Evolutionary conservation across 2,888 invertebrate species (phyloP), one percentile per base, ranked within the genome.

Genomic region (Ecdyonurus torrentis): DNA sequence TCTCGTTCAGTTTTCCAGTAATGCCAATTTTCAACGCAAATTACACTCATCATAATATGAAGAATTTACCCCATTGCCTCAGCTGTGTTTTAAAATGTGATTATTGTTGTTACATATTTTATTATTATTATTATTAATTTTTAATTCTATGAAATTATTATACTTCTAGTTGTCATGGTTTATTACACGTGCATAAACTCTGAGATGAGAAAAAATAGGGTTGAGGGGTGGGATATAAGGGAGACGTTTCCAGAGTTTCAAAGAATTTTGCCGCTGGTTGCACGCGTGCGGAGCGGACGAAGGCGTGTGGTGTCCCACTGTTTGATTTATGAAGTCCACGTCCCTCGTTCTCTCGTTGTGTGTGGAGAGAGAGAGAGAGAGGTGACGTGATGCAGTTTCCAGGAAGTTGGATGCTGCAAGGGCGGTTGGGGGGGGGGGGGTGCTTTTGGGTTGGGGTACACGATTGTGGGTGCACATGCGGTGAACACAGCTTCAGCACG

Each of bases 181-280:
- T 55, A 55, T 55, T 55, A 55, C 55, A 55, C n/a, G 55, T 55
- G 55, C 55, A 55, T 22, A 55, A 55, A 20, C 55, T 5, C 15
- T 37, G 37, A 5, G 5, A 10, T 10, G 15, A 37, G 37, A 15
- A 37, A 15, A 10, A n/a, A n/a, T 5, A 15, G 37, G 37, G 37
- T 5, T 5, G 37, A 15, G 37, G 37, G 37, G 37, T 37, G 37
- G 7, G 37, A 37, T 37, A 15, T 10, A 37, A 37, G 37, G 37
- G 37, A 37, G 37, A 15, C 5, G 37, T 37, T 37, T 37, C 15
- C 37, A 37, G 15, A 10, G 15, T 37, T 37, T 37, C 37, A 37
- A 37, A 37, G 37, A 37, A 37, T 37, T 37, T 37, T 37, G 37
- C 37, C 37, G 37, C 37, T 37, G 37, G 37, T 37, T 37, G 15